Evolutionary conservation across 2,888 invertebrate species (phyloP).

Genomic region (Drosophila kokeensis): DNA sequence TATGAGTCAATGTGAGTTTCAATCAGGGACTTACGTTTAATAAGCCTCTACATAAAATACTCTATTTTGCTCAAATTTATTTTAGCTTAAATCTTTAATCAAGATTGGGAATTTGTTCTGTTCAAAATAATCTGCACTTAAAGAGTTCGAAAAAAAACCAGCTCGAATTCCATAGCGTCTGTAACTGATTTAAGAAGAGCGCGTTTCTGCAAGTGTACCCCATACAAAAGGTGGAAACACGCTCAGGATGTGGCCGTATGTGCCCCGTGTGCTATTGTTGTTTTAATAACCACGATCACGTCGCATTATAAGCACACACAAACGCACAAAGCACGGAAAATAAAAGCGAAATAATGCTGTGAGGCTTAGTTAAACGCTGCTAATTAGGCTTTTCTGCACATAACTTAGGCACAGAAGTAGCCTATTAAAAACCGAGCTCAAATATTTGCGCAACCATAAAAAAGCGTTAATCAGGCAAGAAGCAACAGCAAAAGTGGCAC

Average conservation of each 20-base stretch:
- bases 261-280: constrained; percentile 50
- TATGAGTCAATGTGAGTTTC: background rate
- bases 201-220: background rate
- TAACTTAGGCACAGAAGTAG: constrained; percentile 61
- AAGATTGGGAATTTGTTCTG: background rate
- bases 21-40: background rate
- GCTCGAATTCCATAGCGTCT: background rate
- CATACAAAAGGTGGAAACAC: constrained; percentile 10
- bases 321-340: constrained; percentile 1
- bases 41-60: background rate
- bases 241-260: constrained; percentile 38
- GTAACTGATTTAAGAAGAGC: background rate
- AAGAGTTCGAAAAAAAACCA: background rate
- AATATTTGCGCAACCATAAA: constrained; percentile 78
- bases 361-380: constrained; percentile 82
- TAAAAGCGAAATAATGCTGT: constrained; percentile 30
- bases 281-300: constrained; percentile 80
- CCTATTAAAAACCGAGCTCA: constrained; percentile 72
- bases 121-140: background rate
- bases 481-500: constrained; percentile 23
- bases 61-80: background rate
- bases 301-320: constrained; percentile 64
- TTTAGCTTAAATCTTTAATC: no score
- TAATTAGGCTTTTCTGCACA: constrained; percentile 78
- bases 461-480: constrained; percentile 70